Evolutionary conservation across 37 sponge, comb jelly and placozoan genomes (phyloP), one percentile per base, ranked within the genome.

Genomic region (Corticium candelabrum): DNA sequence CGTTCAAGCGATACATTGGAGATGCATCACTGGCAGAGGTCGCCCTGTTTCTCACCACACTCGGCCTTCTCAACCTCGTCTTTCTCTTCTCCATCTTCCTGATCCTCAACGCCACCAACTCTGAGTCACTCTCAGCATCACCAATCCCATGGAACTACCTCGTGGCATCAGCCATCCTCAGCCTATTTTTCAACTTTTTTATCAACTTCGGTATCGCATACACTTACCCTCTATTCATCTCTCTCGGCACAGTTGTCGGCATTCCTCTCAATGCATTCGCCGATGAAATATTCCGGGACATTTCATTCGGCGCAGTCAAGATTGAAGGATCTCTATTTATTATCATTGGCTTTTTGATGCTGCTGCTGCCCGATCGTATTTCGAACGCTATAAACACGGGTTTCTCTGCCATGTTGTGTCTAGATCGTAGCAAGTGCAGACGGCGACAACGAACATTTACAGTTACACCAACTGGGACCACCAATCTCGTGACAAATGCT

Each of bases 121-220:
- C 81, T 30, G 94, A 94, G 78, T 33, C 7, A 35, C 32, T 94
- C 0, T 31, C 40, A 0, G 41, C 72, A n/a, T 70, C 69, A 67
- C 11, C 77, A 2, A 71, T 90, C 27, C 94, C 92, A 0, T 90
- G 91, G 91, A 38, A 30, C 33, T 90, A 56, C 37, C n/a, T 94
- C 2, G 85, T 81, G 39, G 68, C 72, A 4, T 71, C 78, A 5
- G 82, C 94, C 0, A 74, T 56, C 30, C 78, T 88, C 5, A 76
- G 84, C 0, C 68, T 89, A 3, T 38, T 88, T 11, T 94, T 94
- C 68, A 90, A 94, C 41, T 94, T 94, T 67, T 69, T 80, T 68
- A 90, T 94, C 75, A 90, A 90, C 75, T 94, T 94, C 83, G 94
- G 94, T 0, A 90, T 94, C 69, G 92, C 92, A 4, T 94, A 85